These are phyloP conservation scores for Timema cristinae DNA, from an alignment of 2,888 invertebrate species.

Conservation along the genomic window DNA sequence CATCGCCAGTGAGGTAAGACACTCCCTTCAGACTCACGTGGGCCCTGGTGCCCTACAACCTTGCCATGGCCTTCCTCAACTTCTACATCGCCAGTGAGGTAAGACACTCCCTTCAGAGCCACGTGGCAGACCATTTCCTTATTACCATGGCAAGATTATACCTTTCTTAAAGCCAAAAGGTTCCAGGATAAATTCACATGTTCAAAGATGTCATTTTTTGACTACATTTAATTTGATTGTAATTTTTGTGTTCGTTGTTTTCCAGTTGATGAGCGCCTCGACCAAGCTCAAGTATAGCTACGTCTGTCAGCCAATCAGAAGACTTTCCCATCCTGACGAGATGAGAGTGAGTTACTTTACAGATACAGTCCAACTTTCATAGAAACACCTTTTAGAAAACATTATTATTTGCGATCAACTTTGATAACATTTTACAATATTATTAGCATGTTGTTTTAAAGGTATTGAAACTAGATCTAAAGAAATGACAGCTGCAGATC, in stretches of 20 bases:
- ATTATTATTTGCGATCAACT: too few species aligned
- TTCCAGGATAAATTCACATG: too few species aligned
- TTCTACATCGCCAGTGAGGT: constrained; percentile 79
- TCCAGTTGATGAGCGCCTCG: constrained; percentile 64
- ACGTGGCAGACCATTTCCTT: constrained; percentile 47
- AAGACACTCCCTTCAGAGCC: constrained; percentile 69
- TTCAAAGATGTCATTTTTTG: too few species aligned
- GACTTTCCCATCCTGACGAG: constrained; percentile 72
- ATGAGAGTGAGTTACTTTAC: constrained; percentile 60
- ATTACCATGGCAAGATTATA: too few species aligned
- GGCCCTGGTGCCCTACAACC: constrained; percentile 78
- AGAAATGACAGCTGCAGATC: too few species aligned
- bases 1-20: constrained; percentile 69
- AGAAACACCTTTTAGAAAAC: too few species aligned
- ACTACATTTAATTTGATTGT: too few species aligned
- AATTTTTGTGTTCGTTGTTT: constrained; percentile 23
- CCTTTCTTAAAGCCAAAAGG: too few species aligned
- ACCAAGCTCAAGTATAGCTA: constrained; percentile 75
- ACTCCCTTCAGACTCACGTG: constrained; percentile 69
- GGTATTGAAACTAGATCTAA: too few species aligned
- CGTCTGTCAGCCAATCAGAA: constrained; percentile 80
- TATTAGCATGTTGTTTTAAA: not conserved
- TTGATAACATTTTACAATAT: too few species aligned
- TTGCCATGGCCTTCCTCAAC: constrained; percentile 77
- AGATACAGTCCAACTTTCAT: constrained; percentile 12